These are phyloP conservation scores for Ostrea denselamellosa DNA, from an alignment of 1,140 invertebrate genomes.

Conservation along the genomic window DNA sequence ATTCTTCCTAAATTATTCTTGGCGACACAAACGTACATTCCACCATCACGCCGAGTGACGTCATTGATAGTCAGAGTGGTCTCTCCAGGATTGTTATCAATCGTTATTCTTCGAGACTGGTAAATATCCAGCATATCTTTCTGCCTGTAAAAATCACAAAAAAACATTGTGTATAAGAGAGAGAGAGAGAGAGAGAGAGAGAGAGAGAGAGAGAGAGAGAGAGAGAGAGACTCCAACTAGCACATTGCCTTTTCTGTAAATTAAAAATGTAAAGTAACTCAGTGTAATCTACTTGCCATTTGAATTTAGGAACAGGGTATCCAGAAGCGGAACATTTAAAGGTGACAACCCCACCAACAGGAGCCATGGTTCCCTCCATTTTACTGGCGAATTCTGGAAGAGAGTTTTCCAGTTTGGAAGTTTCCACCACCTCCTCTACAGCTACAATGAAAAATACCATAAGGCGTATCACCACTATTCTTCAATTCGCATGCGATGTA, in stretches of 20 bases:
- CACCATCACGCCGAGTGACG: slow-evolving; percentile 27
- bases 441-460: neutral
- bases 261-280: neutral
- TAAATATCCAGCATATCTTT: slow-evolving; percentile 52
- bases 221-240: neutral
- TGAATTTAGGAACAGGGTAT: slow-evolving; percentile 46
- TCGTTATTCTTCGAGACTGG: slow-evolving; percentile 44
- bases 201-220: neutral
- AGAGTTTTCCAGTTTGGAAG: neutral
- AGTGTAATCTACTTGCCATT: slow-evolving; percentile 30
- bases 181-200: neutral
- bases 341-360: slow-evolving; percentile 7
- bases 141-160: slow-evolving; percentile 31
- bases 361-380: slow-evolving; percentile 39
- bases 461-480: too few relatives aligned
- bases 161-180: neutral
- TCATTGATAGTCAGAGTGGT: slow-evolving; percentile 46
- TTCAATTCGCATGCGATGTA: too few relatives aligned
- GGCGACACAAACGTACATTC: slow-evolving; percentile 49
- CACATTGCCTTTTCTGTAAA: neutral
- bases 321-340: slow-evolving; percentile 47
- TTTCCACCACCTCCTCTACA: neutral
- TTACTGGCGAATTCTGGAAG: slow-evolving; percentile 29
- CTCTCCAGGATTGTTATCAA: slow-evolving; percentile 18
- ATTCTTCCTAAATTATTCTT: slow-evolving; percentile 50